Percentiles rank a stretch among this genome's conserved stretches.
phyloP scores from a whole-genome alignment of 2,888 invertebrate species.

The Leptinotarsa rubiginosa region DNA sequence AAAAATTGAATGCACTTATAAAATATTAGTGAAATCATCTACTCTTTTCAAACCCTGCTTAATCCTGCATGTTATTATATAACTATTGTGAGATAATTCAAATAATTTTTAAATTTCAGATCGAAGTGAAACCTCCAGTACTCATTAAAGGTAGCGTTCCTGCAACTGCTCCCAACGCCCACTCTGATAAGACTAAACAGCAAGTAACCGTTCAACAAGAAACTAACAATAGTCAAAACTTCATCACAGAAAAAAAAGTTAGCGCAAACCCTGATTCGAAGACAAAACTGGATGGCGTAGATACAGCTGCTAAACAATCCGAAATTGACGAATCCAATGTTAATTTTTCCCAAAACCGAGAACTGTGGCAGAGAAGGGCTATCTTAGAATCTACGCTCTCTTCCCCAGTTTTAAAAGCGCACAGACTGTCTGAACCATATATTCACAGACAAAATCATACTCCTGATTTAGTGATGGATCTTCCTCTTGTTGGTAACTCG shows the following conservation, averaged over 20 bases:
- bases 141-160: neutral
- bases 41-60: neutral
- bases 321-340: conserved; percentile 66
- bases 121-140: conserved; percentile 11
- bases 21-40: neutral
- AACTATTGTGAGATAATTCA: neutral
- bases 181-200: conserved; percentile 16
- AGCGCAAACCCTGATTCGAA: neutral
- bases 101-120: conserved; percentile 8
- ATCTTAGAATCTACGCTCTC: conserved; percentile 67
- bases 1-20: neutral
- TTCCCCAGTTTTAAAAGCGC: conserved; percentile 59
- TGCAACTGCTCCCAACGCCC: neutral
- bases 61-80: neutral
- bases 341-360: conserved; percentile 68
- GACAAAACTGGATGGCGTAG: neutral
- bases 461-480: conserved; percentile 86
- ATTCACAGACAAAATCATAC: conserved; percentile 70
- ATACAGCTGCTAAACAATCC: conserved; percentile 31
- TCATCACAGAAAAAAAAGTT: neutral
- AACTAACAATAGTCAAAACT: neutral
- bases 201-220: conserved; percentile 12
- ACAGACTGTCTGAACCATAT: conserved; percentile 63
- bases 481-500: conserved; percentile 72
- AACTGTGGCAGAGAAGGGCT: conserved; percentile 74